Evolutionary conservation across 2,113 vertebrate species (phyloP).

Genomic region (Megalops atlanticus): DNA sequence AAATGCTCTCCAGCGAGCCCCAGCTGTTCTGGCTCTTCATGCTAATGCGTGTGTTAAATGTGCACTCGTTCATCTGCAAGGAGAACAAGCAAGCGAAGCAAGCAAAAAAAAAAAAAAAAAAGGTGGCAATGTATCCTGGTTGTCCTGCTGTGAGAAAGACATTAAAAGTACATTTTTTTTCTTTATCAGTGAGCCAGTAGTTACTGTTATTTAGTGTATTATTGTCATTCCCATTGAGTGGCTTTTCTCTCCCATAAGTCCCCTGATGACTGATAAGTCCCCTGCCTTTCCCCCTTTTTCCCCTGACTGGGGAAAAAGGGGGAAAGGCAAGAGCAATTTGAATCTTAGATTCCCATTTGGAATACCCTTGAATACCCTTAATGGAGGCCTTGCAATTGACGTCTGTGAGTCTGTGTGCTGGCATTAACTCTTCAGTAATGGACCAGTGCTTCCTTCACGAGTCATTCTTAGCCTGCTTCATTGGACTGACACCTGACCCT

Average conservation of each 20-base stretch:
- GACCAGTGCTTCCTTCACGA: too few relatives aligned
- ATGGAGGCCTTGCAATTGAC: too few relatives aligned
- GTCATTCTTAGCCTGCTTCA: too few relatives aligned
- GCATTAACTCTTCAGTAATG: too few relatives aligned
- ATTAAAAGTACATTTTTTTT: neutral
- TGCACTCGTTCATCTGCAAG: neutral
- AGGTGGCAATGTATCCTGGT: neutral
- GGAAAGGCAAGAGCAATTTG: neutral
- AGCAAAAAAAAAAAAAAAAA: neutral
- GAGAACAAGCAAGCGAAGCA: too few relatives aligned
- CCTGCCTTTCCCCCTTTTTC: neutral
- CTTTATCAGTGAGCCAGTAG: neutral
- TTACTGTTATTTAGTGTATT: neutral
- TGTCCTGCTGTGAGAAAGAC: neutral
- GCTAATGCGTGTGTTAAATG: neutral
- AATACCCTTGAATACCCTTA: too few relatives aligned
- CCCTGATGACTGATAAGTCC: neutral
- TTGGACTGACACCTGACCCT: too few relatives aligned
- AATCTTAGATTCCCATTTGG: too few relatives aligned
- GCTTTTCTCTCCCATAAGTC: too few relatives aligned
- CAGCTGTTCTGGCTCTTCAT: neutral
- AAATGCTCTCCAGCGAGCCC: neutral
- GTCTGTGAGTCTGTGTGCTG: too few relatives aligned
- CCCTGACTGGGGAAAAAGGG: neutral
- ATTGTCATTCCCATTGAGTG: too few relatives aligned